These are phyloP conservation scores for Trichonephila clavipes DNA, from an alignment of 1,140 invertebrate genomes.

Conservation along the genomic window DNA sequence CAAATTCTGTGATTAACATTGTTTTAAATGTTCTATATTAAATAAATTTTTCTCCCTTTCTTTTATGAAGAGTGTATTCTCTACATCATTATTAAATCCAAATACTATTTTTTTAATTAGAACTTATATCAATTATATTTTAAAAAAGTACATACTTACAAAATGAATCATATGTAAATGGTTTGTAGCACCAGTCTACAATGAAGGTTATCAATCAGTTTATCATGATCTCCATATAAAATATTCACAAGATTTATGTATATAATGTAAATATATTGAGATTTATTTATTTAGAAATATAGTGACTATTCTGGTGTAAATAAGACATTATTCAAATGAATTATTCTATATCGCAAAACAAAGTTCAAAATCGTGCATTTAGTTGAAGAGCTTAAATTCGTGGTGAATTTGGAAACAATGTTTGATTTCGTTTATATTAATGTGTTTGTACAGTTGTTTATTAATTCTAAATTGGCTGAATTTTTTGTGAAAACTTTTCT, in stretches of 20 bases:
- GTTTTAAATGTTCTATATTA: not conserved
- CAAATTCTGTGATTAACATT: not conserved
- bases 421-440: not conserved
- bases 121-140: too few species aligned
- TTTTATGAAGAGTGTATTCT: not conserved
- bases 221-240: not conserved
- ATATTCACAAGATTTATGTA: constrained; percentile 49
- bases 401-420: not conserved
- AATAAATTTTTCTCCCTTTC: not conserved
- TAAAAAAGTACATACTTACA: too few species aligned
- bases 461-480: constrained; percentile 4
- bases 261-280: constrained; percentile 68
- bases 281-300: constrained; percentile 73
- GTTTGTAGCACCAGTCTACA: not conserved
- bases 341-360: constrained; percentile 41
- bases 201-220: not conserved
- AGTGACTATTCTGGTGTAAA: constrained; percentile 61
- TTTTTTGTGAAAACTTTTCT: not conserved
- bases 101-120: not conserved
- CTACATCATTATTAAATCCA: not conserved
- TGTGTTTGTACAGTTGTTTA: not conserved
- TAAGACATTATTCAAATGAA: constrained; percentile 32
- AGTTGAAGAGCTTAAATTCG: constrained; percentile 64
- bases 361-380: constrained; percentile 59
- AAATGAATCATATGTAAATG: too few species aligned